Percentiles rank a stretch among this genome's conserved stretches.
Evolutionary conservation across 1,140 invertebrate genomes (phyloP).

Genomic region (Sinonovacula constricta): DNA sequence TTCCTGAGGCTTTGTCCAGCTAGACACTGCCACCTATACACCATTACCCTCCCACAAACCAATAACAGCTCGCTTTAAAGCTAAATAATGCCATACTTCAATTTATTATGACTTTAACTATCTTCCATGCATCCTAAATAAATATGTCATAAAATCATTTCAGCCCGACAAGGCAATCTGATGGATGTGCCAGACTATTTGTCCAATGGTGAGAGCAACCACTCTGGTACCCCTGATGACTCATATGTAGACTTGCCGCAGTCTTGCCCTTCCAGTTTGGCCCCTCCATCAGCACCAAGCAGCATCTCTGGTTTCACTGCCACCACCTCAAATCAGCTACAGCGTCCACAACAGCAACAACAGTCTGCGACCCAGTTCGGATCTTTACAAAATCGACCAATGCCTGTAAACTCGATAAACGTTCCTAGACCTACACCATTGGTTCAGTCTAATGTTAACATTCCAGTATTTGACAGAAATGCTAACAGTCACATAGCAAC

Average conservation of each 20-base stretch:
- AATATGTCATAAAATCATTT: too few species aligned
- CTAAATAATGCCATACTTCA: too few species aligned
- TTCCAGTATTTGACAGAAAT: constrained; percentile 27
- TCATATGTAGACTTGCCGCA: constrained; percentile 7
- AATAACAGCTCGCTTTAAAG: too few species aligned
- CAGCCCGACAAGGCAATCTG: constrained; percentile 24
- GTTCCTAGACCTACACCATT: constrained; percentile 69
- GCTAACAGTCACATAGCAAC: constrained; percentile 3
- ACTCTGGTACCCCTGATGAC: constrained; percentile 33
- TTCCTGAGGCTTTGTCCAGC: too few species aligned
- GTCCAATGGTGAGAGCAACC: constrained; percentile 20
- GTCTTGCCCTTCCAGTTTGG: constrained; percentile 19
- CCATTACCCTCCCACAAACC: too few species aligned
- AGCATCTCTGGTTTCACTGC: too few species aligned
- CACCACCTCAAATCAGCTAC: not conserved
- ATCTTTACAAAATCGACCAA: too few species aligned
- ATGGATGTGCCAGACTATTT: constrained; percentile 25
- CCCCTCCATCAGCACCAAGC: constrained; percentile 13
- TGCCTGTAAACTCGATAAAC: constrained; percentile 54
- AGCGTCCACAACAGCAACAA: constrained; percentile 25
- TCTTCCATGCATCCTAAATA: too few species aligned
- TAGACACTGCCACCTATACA: too few species aligned
- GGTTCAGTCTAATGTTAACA: constrained; percentile 66
- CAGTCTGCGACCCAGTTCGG: not conserved
- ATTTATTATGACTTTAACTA: too few species aligned